Conservation (phyloP, 1,140 invertebrate genomes). For the Battus philenor region DNA sequence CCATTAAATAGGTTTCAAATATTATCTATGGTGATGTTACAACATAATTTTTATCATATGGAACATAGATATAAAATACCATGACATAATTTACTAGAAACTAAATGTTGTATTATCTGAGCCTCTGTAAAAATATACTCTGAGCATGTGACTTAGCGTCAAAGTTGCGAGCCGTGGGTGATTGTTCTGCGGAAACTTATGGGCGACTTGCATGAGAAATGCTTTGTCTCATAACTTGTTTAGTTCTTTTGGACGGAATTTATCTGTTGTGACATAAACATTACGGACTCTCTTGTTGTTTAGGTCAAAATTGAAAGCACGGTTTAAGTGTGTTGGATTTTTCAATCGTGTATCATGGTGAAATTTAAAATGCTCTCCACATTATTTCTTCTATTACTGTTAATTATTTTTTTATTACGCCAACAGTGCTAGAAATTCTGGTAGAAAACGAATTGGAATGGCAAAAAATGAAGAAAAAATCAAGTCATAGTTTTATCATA, state of each 20-base stretch:
- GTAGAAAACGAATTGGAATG: background rate
- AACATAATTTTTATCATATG: no score
- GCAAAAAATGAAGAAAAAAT: background rate
- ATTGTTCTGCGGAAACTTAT: constrained; percentile 17
- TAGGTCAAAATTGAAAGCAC: background rate
- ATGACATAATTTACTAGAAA: no score
- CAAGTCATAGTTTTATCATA: background rate
- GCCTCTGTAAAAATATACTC: background rate
- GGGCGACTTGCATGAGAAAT: constrained; percentile 14
- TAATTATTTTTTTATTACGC: background rate
- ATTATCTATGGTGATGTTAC: no score
- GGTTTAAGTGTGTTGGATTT: background rate
- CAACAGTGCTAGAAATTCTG: no score
- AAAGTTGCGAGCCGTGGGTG: constrained; percentile 13
- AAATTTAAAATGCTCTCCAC: background rate
- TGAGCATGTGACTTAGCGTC: constrained; percentile 9
- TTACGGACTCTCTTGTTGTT: constrained; percentile 3
- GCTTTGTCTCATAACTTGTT: constrained; percentile 16
- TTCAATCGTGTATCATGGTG: background rate
- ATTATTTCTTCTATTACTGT: background rate
- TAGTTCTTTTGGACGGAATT: constrained; percentile 5
- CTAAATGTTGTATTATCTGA: no score
- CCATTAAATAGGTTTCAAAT: no score
- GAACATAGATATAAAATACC: no score
- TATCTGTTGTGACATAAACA: constrained; percentile 12